Evolutionary conservation across 2,113 vertebrate species (phyloP).

Genomic region (Nannospalax galili): DNA sequence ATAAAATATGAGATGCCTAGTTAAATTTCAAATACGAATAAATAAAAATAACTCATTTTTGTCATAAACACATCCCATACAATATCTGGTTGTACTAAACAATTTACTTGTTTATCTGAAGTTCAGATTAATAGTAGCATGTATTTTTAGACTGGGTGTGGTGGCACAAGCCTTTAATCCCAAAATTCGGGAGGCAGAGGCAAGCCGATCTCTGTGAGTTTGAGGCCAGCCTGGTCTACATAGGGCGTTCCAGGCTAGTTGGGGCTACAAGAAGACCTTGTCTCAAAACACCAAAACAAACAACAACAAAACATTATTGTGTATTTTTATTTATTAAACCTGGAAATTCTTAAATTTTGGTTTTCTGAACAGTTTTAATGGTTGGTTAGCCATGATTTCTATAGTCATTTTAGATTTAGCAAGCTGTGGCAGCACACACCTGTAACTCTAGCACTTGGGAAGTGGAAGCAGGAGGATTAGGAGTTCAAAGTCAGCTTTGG

Average conservation of each 20-base stretch:
- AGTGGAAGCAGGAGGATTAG: background rate
- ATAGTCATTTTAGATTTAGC: background rate
- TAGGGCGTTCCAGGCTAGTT: no score
- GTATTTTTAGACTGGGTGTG: no score
- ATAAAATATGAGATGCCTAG: background rate
- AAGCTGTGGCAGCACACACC: background rate
- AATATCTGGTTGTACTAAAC: background rate
- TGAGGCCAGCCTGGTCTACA: no score
- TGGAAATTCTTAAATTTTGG: background rate
- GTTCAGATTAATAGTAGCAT: background rate
- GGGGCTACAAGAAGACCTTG: no score
- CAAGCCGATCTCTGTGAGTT: no score
- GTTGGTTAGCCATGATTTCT: background rate
- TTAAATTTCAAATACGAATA: constrained; percentile 37
- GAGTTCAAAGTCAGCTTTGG: background rate
- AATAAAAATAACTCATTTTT: background rate
- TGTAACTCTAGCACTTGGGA: background rate
- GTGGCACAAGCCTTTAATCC: no score
- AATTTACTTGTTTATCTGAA: constrained; percentile 13
- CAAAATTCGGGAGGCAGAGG: no score
- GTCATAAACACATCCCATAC: background rate
- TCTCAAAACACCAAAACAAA: no score
- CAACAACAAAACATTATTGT: no score
- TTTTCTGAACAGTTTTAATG: background rate
- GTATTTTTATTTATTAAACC: constrained; percentile 41